These are phyloP conservation scores for Leucozona laternaria DNA, from an alignment of 2,888 invertebrate species.

Conservation along the genomic window DNA sequence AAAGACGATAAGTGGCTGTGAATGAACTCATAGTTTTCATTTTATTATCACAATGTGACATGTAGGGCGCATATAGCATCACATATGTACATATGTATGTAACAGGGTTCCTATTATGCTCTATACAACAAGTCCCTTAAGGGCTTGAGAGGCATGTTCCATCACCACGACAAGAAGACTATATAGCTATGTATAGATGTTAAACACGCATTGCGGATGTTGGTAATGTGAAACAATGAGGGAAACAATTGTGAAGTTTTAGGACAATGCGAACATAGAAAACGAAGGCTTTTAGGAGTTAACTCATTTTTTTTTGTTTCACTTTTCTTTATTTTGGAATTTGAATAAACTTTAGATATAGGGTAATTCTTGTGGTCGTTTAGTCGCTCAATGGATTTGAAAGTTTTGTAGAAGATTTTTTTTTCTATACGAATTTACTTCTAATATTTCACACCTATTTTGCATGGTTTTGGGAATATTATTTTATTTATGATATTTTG, in stretches of 20 bases:
- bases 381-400: not conserved
- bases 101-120: not conserved
- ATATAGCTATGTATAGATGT: not conserved
- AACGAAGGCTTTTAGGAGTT: constrained; percentile 5
- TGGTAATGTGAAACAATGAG: constrained; percentile 31
- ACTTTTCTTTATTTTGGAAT: constrained; percentile 7
- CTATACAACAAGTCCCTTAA: constrained; percentile 19
- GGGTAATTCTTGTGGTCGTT: not conserved
- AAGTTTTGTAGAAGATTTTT: not conserved
- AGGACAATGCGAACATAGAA: constrained; percentile 22
- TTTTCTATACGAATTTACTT: too few species aligned
- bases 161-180: not conserved
- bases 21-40: constrained; percentile 45
- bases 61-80: constrained; percentile 14
- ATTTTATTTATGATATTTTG: too few species aligned
- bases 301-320: not conserved
- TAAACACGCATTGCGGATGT: constrained; percentile 40
- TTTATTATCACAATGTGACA: constrained; percentile 47
- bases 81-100: not conserved
- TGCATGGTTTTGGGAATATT: too few species aligned
- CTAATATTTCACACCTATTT: too few species aligned
- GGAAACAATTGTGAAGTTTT: constrained; percentile 35
- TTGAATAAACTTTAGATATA: not conserved
- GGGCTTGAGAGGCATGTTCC: constrained; percentile 1
- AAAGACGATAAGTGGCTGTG: constrained; percentile 39